Evolutionary conservation across 2,113 vertebrate species (phyloP), one percentile per base, ranked within the genome.

Genomic region (Cryptomyrus ogoouensis): DNA sequence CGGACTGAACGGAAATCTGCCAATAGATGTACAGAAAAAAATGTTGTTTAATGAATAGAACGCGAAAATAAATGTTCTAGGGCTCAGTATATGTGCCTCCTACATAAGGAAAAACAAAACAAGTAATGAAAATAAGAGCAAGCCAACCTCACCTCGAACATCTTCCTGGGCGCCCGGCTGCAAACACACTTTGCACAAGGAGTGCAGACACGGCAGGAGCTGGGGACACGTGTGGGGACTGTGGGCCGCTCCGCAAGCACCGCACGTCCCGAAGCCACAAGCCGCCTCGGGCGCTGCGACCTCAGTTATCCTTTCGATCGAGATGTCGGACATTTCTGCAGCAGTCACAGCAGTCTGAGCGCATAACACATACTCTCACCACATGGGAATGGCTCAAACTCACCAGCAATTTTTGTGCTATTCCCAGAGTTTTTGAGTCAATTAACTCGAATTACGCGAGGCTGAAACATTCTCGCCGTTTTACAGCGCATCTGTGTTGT

Each of bases 151-250:
- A 90, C 91, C 91, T 77, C 24, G 35, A n/a, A 31, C 17, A 5
- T 44, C 35, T 24, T 70, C 44, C 83, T 46, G 10, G 2, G n/a
- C 47, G 27, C 27, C 13, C 7, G 15, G 39, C 12, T 83, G 44
- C 12, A 90, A 10, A 39, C 91, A 91, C n/a, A 50, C 24, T 24
- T 2, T 84, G 86, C 91, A 91, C 50, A 90, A 7, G 2, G 90
- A 88, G 46, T 91, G 91, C 52, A 91, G 85, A 27, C 91, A 91
- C 8, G 91, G 91, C 52, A 91, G 85, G 19, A 90, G 88, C 53
- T 90, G 90, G 27, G 91, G 90, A 84, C 49, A 46, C 21, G 53
- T 4, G 2, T 88, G 53, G 27, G 47, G 49, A 9, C 10, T 39
- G 31, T 90, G 42, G 19, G 24, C 35, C 21, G 46, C 42, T n/a